Evolutionary conservation across 30 jellyfish, hydroid and myxozoan genomes (phyloP).

Genomic region (Aurelia sp.): DNA sequence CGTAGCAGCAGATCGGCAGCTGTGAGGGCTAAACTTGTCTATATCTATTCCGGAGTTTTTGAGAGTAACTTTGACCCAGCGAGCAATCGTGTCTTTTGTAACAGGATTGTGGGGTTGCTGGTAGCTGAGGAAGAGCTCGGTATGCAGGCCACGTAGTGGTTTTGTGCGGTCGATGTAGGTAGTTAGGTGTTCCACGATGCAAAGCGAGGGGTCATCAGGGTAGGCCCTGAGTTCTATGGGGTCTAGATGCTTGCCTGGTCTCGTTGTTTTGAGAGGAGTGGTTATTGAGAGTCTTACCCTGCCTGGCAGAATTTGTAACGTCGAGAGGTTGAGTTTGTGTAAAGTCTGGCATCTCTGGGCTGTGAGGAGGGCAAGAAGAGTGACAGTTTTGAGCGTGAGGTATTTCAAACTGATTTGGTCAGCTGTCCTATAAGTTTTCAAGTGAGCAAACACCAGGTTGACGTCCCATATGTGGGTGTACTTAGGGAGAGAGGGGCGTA

Average conservation of each 20-base stretch:
- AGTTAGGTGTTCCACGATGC: neutral
- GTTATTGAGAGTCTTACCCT: neutral
- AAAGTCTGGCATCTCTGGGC: slow-evolving; percentile 56
- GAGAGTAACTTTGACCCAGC: slow-evolving; percentile 29
- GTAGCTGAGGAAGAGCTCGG: slow-evolving; percentile 26
- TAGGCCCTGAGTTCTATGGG: no score
- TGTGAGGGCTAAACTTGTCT: neutral
- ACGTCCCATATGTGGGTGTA: slow-evolving; percentile 45
- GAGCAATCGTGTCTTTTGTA: slow-evolving; percentile 29
- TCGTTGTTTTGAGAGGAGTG: no score
- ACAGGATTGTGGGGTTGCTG: slow-evolving; percentile 32
- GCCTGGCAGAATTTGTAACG: no score
- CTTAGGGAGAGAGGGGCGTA: slow-evolving; percentile 55
- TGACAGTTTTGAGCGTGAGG: neutral
- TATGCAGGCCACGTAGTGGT: neutral
- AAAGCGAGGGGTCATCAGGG: neutral
- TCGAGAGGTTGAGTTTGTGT: no score
- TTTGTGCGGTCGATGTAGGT: neutral
- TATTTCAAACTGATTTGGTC: neutral
- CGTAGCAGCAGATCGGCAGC: slow-evolving; percentile 44
- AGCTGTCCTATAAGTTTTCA: neutral
- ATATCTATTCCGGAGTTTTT: slow-evolving; percentile 3
- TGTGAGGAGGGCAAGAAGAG: neutral
- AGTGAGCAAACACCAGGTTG: no score
- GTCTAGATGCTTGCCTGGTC: no score